Percentiles rank a stretch among this genome's conserved stretches.
phyloP scores from a whole-genome alignment of 2,797 vertebrate species.

The Triplophysa yarkandensis region DNA sequence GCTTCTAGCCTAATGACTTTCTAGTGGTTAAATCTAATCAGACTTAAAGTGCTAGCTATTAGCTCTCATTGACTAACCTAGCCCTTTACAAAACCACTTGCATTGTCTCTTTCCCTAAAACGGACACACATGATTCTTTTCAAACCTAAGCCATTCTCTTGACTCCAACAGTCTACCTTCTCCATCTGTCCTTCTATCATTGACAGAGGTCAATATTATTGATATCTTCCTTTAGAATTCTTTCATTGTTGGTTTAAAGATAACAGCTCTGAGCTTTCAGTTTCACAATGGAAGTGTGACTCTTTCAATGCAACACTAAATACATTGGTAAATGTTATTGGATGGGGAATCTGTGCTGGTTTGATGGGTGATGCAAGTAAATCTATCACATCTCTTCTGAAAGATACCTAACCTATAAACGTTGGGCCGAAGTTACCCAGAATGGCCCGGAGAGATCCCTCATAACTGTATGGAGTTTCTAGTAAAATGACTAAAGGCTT shows the following conservation, averaged over 20 bases:
- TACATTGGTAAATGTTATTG: conserved; percentile 15
- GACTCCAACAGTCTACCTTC: conserved; percentile 1
- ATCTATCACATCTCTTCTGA: conserved; percentile 1
- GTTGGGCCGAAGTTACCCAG: too few species aligned
- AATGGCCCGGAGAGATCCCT: conserved; percentile 27
- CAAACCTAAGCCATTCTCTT: conserved; percentile 10
- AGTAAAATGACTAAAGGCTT: not conserved
- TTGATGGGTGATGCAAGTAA: conserved; percentile 25
- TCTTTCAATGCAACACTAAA: conserved; percentile 19
- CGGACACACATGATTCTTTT: not conserved
- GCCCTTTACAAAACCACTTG: not conserved
- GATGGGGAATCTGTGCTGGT: conserved; percentile 2
- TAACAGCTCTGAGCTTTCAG: not conserved
- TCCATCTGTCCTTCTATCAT: not conserved
- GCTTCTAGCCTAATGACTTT: conserved; percentile 47
- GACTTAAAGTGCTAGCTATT: conserved; percentile 38
- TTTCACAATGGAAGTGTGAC: not conserved
- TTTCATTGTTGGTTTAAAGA: conserved; percentile 1
- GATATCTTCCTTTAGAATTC: conserved; percentile 5
- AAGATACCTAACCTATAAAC: too few species aligned
- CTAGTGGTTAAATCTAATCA: conserved; percentile 43
- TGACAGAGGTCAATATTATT: conserved; percentile 32
- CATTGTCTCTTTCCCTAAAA: conserved; percentile 3
- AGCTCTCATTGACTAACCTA: conserved; percentile 41
- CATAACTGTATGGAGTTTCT: not conserved